These are phyloP conservation scores for Sitobion miscanthi DNA, from an alignment of 1,140 invertebrate genomes.

Conservation along the genomic window DNA sequence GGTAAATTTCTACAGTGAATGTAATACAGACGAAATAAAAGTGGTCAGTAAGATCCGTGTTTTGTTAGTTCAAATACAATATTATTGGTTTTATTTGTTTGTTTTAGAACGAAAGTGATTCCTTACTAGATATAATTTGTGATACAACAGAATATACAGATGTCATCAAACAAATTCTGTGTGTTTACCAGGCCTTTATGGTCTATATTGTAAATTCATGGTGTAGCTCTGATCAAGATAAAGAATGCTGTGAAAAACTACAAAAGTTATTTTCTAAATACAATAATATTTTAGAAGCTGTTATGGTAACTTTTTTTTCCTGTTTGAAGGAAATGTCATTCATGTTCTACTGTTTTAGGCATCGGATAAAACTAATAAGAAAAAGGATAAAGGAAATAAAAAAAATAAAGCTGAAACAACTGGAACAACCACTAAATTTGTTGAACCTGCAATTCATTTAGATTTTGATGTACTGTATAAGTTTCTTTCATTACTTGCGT, in stretches of 20 bases:
- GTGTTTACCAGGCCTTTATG: constrained; percentile 47
- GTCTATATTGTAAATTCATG: constrained; percentile 38
- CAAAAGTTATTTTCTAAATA: constrained; percentile 54
- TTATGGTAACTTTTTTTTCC: not conserved
- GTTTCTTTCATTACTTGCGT: constrained; percentile 49
- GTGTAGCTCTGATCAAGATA: not conserved
- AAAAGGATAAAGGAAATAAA: constrained; percentile 44
- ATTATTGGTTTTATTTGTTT: not conserved
- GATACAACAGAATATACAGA: not conserved
- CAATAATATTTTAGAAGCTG: constrained; percentile 39
- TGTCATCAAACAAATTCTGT: constrained; percentile 18
- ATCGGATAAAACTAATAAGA: constrained; percentile 33
- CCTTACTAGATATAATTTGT: constrained; percentile 22
- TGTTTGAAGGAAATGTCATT: not conserved
- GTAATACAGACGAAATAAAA: constrained; percentile 51
- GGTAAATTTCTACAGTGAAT: constrained; percentile 36
- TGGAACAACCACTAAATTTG: constrained; percentile 2
- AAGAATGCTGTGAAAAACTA: constrained; percentile 33
- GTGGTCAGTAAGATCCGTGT: constrained; percentile 5
- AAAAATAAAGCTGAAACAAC: constrained; percentile 37
- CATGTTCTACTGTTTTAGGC: not conserved
- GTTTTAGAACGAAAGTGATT: constrained; percentile 35
- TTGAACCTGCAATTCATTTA: constrained; percentile 26
- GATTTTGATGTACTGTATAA: constrained; percentile 40
- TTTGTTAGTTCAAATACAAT: not conserved